Evolutionary conservation across 1,140 invertebrate species (phyloP).

Genomic region (Conus ventricosus): DNA sequence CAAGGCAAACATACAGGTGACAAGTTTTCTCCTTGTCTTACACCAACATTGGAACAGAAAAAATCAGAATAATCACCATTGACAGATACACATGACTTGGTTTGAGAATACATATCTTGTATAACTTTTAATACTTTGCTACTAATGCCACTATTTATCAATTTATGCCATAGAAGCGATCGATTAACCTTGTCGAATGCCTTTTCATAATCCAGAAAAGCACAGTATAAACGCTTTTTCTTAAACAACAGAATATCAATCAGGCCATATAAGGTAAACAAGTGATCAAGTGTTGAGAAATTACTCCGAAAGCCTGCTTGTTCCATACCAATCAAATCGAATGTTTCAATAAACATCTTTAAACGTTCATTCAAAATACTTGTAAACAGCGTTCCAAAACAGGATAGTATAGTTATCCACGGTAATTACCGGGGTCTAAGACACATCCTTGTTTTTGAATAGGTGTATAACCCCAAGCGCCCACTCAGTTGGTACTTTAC

Average conservation of each 20-base stretch:
- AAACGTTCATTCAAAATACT: conserved; percentile 14
- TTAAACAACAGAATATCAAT: conserved; percentile 11
- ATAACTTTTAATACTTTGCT: background rate
- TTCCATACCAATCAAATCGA: background rate
- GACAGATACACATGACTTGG: background rate
- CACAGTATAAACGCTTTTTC: conserved; percentile 5
- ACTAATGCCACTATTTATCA: background rate
- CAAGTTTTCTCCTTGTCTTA: conserved; percentile 1
- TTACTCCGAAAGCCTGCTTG: background rate
- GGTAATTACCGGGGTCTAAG: background rate
- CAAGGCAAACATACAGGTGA: conserved; percentile 15
- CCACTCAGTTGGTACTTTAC: background rate
- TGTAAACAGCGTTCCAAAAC: conserved; percentile 14
- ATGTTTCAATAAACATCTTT: background rate
- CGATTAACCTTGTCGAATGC: background rate
- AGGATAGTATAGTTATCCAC: background rate
- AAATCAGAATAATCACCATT: background rate
- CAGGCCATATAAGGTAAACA: background rate
- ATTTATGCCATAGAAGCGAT: background rate
- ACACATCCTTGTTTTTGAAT: background rate
- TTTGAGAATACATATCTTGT: background rate
- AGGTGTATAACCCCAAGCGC: background rate
- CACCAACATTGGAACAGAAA: conserved; percentile 11
- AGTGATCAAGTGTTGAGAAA: background rate
- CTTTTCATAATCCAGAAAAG: background rate